Evolutionary conservation across 2,113 vertebrate genomes (phyloP).

Genomic region (Vombatus ursinus): DNA sequence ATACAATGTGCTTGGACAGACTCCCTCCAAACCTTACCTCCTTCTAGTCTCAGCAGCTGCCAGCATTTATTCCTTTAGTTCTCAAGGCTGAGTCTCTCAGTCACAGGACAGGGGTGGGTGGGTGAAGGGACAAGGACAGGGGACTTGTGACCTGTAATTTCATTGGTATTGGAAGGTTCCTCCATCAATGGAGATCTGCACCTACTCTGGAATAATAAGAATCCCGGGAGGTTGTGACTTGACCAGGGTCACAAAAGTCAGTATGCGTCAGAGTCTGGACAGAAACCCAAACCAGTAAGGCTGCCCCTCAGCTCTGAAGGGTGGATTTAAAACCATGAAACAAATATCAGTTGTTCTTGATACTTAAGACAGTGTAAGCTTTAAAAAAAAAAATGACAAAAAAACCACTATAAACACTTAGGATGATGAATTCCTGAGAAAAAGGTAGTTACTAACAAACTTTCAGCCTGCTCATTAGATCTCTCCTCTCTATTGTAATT

Average conservation of each 20-base stretch:
- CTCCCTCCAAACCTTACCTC: slow-evolving; percentile 38
- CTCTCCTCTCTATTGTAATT: not conserved
- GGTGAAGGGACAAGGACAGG: not conserved
- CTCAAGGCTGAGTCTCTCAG: not conserved
- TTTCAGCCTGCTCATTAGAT: not conserved
- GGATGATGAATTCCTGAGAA: not conserved
- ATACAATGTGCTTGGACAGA: slow-evolving; percentile 9
- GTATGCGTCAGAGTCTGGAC: not conserved
- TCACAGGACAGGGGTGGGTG: not conserved
- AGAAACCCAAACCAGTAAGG: not conserved
- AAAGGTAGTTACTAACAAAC: not conserved
- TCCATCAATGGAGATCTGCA: not conserved
- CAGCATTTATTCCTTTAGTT: slow-evolving; percentile 1
- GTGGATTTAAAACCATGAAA: not conserved
- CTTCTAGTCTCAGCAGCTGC: slow-evolving; percentile 34
- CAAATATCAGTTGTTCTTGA: not conserved
- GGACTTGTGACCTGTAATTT: not conserved
- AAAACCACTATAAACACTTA: not conserved
- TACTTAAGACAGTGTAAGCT: not conserved
- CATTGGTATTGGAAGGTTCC: not conserved
- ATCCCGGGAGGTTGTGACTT: not conserved
- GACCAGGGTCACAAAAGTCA: not conserved
- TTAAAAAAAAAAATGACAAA: too few relatives aligned
- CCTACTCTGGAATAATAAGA: not conserved
- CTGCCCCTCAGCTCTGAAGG: not conserved